These are phyloP conservation scores for Trissolcus brochymenae DNA, from an alignment of 2,888 invertebrate genomes.

Conservation along the genomic window DNA sequence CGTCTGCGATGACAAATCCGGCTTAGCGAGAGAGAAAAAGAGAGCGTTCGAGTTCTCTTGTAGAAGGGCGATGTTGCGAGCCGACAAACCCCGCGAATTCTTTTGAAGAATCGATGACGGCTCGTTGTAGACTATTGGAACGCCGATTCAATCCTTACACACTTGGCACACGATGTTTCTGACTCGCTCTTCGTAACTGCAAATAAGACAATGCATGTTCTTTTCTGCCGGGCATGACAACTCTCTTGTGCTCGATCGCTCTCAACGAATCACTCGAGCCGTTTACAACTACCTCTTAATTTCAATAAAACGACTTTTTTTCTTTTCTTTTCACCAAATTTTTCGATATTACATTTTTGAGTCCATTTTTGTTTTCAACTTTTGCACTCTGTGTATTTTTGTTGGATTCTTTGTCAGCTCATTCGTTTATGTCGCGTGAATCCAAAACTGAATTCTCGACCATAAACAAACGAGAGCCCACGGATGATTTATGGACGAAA, in stretches of 20 bases:
- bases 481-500: too few species aligned
- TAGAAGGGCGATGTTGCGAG: conserved; percentile 31
- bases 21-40: conserved; percentile 15
- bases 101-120: conserved; percentile 53
- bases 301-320: conserved; percentile 10
- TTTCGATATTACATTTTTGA: neutral
- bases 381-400: conserved; percentile 14
- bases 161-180: conserved; percentile 60
- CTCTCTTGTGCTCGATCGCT: conserved; percentile 21
- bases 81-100: conserved; percentile 37
- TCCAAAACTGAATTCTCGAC: neutral
- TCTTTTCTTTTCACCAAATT: neutral
- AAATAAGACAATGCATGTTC: conserved; percentile 60
- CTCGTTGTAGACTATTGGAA: conserved; percentile 46
- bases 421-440: too few species aligned
- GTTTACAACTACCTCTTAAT: conserved; percentile 4
- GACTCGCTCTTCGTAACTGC: conserved; percentile 60
- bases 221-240: conserved; percentile 48
- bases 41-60: conserved; percentile 35
- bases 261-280: conserved; percentile 47
- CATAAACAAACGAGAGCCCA: too few species aligned
- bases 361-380: neutral
- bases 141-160: conserved; percentile 56
- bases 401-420: neutral
- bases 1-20: conserved; percentile 36